Evolutionary conservation across 2,113 vertebrate genomes (phyloP), one percentile per base, ranked within the genome.

Genomic region (Cryptotis parvus): DNA sequence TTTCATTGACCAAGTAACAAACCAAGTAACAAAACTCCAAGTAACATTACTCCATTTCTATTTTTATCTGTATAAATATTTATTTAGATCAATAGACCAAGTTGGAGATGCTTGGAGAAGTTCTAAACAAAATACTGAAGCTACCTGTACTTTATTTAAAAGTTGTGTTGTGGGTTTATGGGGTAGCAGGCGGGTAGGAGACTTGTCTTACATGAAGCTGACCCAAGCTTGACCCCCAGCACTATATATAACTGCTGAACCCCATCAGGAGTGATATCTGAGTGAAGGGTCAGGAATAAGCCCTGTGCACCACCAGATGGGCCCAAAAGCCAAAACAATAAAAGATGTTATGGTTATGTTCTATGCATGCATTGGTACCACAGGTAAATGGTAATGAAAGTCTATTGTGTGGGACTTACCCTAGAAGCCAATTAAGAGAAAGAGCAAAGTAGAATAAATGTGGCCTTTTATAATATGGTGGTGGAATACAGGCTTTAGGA

Each of bases 351-450:
- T 58, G 18, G 55, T 58, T 58, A 58, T 24, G 18, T 58, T 84
- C 41, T 58, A 69, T 7, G 1, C 2, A 41, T 43, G 12, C 58
- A 37, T 33, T 81, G 29, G 26, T 9, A 29, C 65, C 63, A 41
- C 8, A 74, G 75, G 11, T 74, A 91, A 90, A 74, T 61, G 66
- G 18, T 70, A 84, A 75, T 75, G 31, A 77, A 77, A 72, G 22
- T 8, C 29, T 12, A 66, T 58, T 2, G 0, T 65, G 7, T 18
- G 24, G 66, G 37, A n/a, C n/a, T n/a, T n/a, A n/a, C n/a, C n/a
- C n/a, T n/a, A n/a, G n/a, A n/a, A n/a, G n/a, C n/a, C 41, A 92
- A 55, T 73, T 91, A 33, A 65, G 55, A 90, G 68, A 29, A 87
- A 24, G 8, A 55, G 4, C 39, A 75, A 87, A n/a, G 63, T 41